phyloP scores from a whole-genome alignment of 2,797 vertebrate species.

The Malacoctenus gilli region DNA sequence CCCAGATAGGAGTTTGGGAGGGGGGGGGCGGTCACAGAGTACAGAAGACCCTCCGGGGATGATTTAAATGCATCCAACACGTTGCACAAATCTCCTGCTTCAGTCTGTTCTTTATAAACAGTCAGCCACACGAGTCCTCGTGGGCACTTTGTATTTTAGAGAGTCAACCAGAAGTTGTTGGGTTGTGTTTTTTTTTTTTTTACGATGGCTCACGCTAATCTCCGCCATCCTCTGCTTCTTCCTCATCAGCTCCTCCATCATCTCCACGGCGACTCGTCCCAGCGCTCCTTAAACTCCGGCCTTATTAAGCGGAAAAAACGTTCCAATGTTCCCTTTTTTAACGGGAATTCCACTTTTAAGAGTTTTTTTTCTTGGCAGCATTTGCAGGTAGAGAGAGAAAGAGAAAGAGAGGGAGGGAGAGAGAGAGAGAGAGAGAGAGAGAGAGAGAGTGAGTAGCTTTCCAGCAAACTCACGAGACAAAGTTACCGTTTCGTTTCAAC shows the following conservation, averaged over 20 bases:
- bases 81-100: slow-evolving; percentile 14
- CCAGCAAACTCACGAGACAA: slow-evolving; percentile 1
- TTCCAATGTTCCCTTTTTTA: slow-evolving; percentile 43
- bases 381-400: background rate
- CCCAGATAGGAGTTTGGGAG: slow-evolving; percentile 31
- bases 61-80: slow-evolving; percentile 24
- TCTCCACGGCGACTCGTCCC: background rate
- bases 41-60: background rate
- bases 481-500: slow-evolving; percentile 11
- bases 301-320: slow-evolving; percentile 54
- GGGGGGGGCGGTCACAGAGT: slow-evolving; percentile 19
- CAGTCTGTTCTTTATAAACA: slow-evolving; percentile 15
- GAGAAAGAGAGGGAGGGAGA: too few relatives aligned
- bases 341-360: slow-evolving; percentile 55
- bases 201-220: too few relatives aligned
- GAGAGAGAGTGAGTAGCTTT: slow-evolving; percentile 2
- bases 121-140: background rate
- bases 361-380: slow-evolving; percentile 44
- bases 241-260: background rate
- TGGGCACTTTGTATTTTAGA: background rate
- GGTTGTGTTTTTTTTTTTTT: too few relatives aligned
- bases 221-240: background rate
- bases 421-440: too few relatives aligned
- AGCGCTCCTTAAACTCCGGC: slow-evolving; percentile 44
- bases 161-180: too few relatives aligned